Conservation (phyloP, 1,140 invertebrate genomes). For the Forficula auricularia region DNA sequence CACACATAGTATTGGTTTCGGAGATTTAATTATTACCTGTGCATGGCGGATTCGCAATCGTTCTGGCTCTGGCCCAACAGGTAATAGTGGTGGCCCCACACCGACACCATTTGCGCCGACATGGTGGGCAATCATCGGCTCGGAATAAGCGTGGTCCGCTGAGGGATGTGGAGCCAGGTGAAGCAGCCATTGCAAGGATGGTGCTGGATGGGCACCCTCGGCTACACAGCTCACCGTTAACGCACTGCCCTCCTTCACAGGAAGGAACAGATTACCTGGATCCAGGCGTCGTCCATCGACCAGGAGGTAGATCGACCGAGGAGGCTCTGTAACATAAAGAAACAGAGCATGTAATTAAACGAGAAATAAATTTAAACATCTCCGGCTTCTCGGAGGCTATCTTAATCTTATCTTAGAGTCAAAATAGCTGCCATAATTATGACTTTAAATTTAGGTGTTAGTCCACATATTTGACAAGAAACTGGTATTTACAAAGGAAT, state of each 20-base stretch:
- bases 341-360: too few species aligned
- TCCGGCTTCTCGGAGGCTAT: too few species aligned
- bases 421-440: too few species aligned
- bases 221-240: conserved; percentile 62
- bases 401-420: too few species aligned
- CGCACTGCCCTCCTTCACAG: conserved; percentile 60
- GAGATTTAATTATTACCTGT: too few species aligned
- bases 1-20: too few species aligned
- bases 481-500: too few species aligned
- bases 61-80: neutral
- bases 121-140: neutral
- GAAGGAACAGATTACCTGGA: conserved; percentile 62
- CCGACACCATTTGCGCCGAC: neutral
- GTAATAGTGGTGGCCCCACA: neutral
- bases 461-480: too few species aligned
- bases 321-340: conserved; percentile 46
- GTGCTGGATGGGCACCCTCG: conserved; percentile 63
- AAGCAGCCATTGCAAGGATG: conserved; percentile 51
- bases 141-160: neutral
- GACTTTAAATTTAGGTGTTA: too few species aligned
- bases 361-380: too few species aligned
- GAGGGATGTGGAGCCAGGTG: neutral
- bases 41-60: neutral
- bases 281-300: conserved; percentile 62
- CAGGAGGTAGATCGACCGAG: conserved; percentile 55